Evolutionary conservation across 1,140 invertebrate species (phyloP).

Genomic region (Aradophagus sp.): DNA sequence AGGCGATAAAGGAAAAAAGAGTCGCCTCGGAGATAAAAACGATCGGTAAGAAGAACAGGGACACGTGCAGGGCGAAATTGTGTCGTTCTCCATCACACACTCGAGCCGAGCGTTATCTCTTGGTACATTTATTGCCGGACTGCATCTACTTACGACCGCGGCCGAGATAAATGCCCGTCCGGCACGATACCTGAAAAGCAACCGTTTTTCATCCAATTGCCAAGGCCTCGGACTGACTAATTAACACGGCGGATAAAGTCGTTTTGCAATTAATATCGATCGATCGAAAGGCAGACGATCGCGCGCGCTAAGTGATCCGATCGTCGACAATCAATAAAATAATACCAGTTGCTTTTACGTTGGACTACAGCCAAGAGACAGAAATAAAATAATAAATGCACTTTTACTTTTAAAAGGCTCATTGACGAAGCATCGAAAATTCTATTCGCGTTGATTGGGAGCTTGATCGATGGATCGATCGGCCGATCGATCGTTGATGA

Average conservation of each 20-base stretch:
- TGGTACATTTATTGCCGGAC: conserved; percentile 1
- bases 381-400: no score
- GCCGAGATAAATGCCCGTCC: conserved; percentile 9
- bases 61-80: conserved; percentile 17
- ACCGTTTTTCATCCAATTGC: conserved; percentile 12
- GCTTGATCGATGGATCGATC: no score
- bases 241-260: conserved; percentile 12
- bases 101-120: conserved; percentile 13
- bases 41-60: background rate
- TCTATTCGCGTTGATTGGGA: no score
- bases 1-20: conserved; percentile 4
- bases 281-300: background rate
- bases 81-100: conserved; percentile 16
- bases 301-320: no score
- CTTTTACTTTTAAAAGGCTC: no score
- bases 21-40: conserved; percentile 1
- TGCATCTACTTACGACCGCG: conserved; percentile 20
- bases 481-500: no score
- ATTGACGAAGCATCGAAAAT: no score
- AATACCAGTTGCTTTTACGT: no score
- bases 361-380: no score
- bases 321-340: no score
- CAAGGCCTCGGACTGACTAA: conserved; percentile 5
- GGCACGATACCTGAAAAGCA: conserved; percentile 4
- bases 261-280: conserved; percentile 15